phyloP scores from a whole-genome alignment of 1,140 invertebrate genomes.

The Philaenus spumarius region DNA sequence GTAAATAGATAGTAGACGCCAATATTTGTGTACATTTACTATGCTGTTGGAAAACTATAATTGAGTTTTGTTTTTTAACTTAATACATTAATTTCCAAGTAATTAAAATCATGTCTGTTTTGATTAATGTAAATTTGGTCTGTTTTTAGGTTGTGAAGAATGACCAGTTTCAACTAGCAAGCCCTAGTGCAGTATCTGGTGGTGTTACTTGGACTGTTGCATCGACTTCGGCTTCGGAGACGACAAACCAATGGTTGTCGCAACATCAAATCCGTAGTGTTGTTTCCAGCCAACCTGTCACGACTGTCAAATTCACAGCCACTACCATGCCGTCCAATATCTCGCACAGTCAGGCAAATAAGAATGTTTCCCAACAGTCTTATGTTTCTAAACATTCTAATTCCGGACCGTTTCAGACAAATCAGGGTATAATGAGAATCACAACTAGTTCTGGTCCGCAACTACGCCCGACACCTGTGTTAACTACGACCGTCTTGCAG shows the following conservation, averaged over 20 bases:
- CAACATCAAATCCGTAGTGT: not conserved
- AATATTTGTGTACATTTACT: too few species aligned
- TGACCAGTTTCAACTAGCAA: not conserved
- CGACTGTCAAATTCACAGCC: not conserved
- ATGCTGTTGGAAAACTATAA: too few species aligned
- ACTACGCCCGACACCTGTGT: not conserved
- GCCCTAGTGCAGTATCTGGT: too few species aligned
- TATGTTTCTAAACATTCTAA: not conserved
- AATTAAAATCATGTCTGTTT: too few species aligned
- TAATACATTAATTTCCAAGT: too few species aligned
- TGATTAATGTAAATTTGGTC: too few species aligned
- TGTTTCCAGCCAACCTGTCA: not conserved
- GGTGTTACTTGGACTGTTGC: not conserved
- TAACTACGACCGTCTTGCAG: slow-evolving; percentile 5
- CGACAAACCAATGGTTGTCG: not conserved
- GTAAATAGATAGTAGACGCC: too few species aligned
- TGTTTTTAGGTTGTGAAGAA: slow-evolving; percentile 2
- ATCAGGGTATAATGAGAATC: too few species aligned
- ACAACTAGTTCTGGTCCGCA: not conserved
- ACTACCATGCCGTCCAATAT: not conserved
- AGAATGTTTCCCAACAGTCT: not conserved
- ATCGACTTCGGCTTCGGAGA: not conserved
- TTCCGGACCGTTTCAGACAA: not conserved
- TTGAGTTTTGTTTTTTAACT: too few species aligned
- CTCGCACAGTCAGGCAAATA: not conserved